Evolutionary conservation across 2,888 invertebrate species (phyloP), one percentile per base, ranked within the genome.

Genomic region (Piscicola geometra): DNA sequence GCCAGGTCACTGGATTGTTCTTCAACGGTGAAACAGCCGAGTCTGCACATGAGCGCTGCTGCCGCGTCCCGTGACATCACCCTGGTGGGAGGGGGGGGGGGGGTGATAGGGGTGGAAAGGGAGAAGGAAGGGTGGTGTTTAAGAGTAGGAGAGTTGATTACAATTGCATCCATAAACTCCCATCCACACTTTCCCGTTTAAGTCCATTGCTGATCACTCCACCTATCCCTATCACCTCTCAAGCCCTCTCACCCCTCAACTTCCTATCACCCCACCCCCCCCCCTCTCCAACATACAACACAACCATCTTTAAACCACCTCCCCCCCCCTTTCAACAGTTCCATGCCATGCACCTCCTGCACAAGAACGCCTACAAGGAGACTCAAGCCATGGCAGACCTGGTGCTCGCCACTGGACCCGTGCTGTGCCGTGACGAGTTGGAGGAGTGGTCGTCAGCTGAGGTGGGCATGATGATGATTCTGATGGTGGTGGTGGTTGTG

Each of bases 391-490:
- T 95, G 86, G 91, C 93, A 82, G 93, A 94, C 76, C 89, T 98
- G 82, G 95, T 97, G 84, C 96, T 97, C 77, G 91, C 92, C 80
- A 93, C 93, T 81, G 96, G 97, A 25, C 98, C 98, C 32, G 93
- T 97, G 82, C 89, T 98, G 81, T 86, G 85, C 80, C 90, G 97
- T 81, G 99, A 99, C 88, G 98, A 99, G 88, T 95, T 99, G 92
- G 99, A 99, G 88, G 98, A 99, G 87, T 99, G 99, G 99, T 96
- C 97, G 81, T 96, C 98, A 66, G 93, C 95, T 18, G 99, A 99
- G 60, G 60, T 56, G 60, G 21, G 60, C n/a, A n/a, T 15, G 60
- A 25, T 5, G 21, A n/a, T 5, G 60, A 25, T 18, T 5, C n/a
- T n/a, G 15, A 15, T 41, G 41, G 41, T 5, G 41, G 41, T 9